Base-by-base conservation (phyloP, 1,140 invertebrate species). In the Caenorhabditis brenneri region DNA sequence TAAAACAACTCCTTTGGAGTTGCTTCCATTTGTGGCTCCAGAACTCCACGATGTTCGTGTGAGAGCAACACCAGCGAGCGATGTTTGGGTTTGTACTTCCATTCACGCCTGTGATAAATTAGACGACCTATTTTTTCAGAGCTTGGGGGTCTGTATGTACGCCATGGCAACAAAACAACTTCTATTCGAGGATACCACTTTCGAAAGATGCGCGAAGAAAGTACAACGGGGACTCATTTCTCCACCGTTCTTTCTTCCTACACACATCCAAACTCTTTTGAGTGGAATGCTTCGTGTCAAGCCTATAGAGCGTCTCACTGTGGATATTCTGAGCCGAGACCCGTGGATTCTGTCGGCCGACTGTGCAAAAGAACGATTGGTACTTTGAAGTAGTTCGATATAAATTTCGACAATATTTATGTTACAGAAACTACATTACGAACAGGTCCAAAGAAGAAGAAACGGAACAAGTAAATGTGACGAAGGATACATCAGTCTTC, bases 21-120 rank as follows among this genome's bases (percentile, higher is more conserved):
- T 65, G 12, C 49, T 65, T 22, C 82, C 42, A 29, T 84, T 79
- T 31, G 39, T 65, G 6, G 82, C 82, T 15, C 82, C 82, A 33
- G 82, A 84, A 27, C 12, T 84, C 16, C 29, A 24, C 65, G 10
- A 24, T 7, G 15, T 36, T 19, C 10, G 3, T 19, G 7, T 10
- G 7, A n/a, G 55, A 29, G 9, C 42, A 1, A 65, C 65, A 22
- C 29, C 69, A 19, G 49, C 49, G 24, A 31, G 42, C 16, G 82
- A 84, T 58, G 6, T 84, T 15, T 83, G 82, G 82, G 82, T 83
- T 22, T 33, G 24, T 60, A 31, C 7, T 2, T 27, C 10, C 31
- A 27, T 69, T 46, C 9, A 46, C 42, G 42, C 16, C 16, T 46
- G 0, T 46, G 42, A 2, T 9, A 46, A 46, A 46, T 46, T 16